Conservation (phyloP, 2,797 vertebrate species). For the Pseudocheirus occidentalis region DNA sequence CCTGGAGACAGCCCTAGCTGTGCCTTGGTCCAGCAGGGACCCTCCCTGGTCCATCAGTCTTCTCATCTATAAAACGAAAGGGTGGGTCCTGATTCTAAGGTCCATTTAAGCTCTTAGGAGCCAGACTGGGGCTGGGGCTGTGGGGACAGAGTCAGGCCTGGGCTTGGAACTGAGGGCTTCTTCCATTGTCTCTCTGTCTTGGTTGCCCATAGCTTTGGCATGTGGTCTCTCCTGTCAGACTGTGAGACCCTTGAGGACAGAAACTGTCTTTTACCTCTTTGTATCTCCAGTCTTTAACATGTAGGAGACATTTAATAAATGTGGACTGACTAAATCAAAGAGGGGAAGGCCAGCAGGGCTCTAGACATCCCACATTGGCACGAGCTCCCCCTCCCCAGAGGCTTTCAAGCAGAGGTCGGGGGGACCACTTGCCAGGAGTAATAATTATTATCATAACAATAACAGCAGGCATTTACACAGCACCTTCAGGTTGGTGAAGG, state of each 20-base stretch:
- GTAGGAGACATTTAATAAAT: background rate
- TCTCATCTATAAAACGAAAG: background rate
- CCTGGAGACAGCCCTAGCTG: no score
- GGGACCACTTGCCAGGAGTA: background rate
- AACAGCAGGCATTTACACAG: background rate
- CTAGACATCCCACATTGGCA: background rate
- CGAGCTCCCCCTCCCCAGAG: background rate
- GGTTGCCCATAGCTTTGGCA: no score
- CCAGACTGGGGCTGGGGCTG: background rate
- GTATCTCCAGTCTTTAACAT: background rate
- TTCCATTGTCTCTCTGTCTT: no score
- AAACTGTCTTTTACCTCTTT: background rate
- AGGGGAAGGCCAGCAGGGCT: background rate
- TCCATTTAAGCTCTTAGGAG: no score
- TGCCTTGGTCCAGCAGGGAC: background rate
- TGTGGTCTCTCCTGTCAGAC: background rate
- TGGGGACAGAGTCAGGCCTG: background rate
- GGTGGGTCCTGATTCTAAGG: no score
- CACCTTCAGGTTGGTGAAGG: background rate
- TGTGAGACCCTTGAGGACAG: background rate
- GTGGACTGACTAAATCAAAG: background rate
- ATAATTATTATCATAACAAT: background rate
- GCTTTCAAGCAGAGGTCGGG: background rate
- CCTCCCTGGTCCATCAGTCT: background rate
- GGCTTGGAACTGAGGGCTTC: background rate